Evolutionary conservation across 2,888 invertebrate genomes (phyloP).

Genomic region (Tetanocera ferruginea): DNA sequence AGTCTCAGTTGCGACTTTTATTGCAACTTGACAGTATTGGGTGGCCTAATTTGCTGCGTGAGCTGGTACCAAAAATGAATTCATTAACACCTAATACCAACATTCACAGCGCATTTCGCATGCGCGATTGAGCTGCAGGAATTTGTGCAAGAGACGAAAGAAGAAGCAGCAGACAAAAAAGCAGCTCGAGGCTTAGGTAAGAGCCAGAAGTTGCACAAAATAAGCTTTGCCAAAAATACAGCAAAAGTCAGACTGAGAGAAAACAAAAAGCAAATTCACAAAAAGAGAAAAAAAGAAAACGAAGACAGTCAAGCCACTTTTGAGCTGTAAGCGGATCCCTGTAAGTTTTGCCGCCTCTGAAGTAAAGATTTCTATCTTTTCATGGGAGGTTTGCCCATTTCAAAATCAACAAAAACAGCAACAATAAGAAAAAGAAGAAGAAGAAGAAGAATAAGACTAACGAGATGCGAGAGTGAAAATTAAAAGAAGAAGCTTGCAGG

Average conservation of each 20-base stretch:
- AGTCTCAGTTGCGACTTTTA: too few species aligned
- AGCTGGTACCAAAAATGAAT: conserved; percentile 69
- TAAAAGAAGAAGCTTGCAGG: conserved; percentile 22
- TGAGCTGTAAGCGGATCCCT: conserved; percentile 55
- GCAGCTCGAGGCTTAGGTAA: background rate
- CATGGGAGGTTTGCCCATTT: conserved; percentile 63
- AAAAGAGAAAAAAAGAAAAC: background rate
- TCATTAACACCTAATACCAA: conserved; percentile 69
- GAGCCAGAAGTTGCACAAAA: background rate
- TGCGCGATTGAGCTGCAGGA: conserved; percentile 55
- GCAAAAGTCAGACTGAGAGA: background rate
- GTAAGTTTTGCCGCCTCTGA: conserved; percentile 57
- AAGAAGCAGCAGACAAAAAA: conserved; percentile 2
- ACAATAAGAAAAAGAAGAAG: conserved; percentile 39
- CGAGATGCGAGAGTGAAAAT: conserved; percentile 37
- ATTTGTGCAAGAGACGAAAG: conserved; percentile 44
- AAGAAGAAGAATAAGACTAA: conserved; percentile 31
- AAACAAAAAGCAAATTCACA: background rate
- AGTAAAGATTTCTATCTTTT: conserved; percentile 63
- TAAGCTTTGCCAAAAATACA: conserved; percentile 2
- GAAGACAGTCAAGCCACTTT: conserved; percentile 14
- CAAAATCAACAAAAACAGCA: conserved; percentile 51
- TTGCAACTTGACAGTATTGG: background rate
- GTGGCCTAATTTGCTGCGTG: conserved; percentile 47
- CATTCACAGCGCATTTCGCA: conserved; percentile 23